Evolutionary conservation across 1,140 invertebrate genomes (phyloP).

Genomic region (Bactericera cockerelli): DNA sequence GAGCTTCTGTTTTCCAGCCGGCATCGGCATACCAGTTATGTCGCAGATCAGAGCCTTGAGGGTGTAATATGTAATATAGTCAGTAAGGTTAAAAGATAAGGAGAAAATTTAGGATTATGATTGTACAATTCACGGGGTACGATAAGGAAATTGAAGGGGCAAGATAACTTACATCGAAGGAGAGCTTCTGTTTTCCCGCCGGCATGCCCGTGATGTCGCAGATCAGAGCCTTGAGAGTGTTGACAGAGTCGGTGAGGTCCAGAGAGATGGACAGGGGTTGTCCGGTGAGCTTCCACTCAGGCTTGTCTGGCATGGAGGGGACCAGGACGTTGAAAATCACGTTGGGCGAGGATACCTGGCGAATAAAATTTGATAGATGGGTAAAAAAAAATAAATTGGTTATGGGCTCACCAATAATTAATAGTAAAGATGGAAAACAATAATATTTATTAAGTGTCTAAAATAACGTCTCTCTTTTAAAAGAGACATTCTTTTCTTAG

Average conservation of each 20-base stretch:
- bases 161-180: constrained; percentile 53
- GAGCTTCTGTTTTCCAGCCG: constrained; percentile 77
- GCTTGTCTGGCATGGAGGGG: constrained; percentile 70
- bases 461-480: background rate
- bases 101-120: no score
- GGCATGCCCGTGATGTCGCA: constrained; percentile 19
- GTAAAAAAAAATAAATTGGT: constrained; percentile 11
- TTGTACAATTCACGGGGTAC: no score
- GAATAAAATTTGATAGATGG: constrained; percentile 16
- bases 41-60: constrained; percentile 37
- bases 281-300: constrained; percentile 94
- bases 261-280: constrained; percentile 68
- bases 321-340: constrained; percentile 63
- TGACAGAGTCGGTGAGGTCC: constrained; percentile 61
- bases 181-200: constrained; percentile 80
- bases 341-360: constrained; percentile 35
- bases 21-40: constrained; percentile 18
- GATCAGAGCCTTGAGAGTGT: constrained; percentile 45
- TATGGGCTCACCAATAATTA: no score
- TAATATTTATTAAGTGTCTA: background rate
- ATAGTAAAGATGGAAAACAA: constrained; percentile 3
- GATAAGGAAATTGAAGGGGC: no score
- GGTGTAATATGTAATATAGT: no score
- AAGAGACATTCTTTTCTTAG: constrained; percentile 2
- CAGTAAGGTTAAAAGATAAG: no score